A percentile compares a stretch with the other conserved stretches of the same genome.
phyloP scores from a whole-genome alignment of 2,113 vertebrate species.

The Acanthisitta chloris region DNA sequence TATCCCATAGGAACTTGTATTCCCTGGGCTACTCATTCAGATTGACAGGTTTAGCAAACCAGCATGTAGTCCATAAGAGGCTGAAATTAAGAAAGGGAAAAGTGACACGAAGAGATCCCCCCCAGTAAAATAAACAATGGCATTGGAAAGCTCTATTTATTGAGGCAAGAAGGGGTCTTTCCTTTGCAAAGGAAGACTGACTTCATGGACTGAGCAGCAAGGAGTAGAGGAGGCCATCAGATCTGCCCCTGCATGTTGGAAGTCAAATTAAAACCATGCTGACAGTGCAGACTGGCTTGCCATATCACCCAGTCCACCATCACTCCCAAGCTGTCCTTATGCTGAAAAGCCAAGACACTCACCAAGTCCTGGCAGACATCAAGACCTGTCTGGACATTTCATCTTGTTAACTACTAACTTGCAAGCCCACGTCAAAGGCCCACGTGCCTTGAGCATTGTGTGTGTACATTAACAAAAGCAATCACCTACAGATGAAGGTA shows the following conservation, averaged over 20 bases:
- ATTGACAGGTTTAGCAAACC: slow-evolving; percentile 62
- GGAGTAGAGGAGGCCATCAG: background rate
- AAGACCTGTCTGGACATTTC: background rate
- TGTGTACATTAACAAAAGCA: background rate
- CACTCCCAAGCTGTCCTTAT: background rate
- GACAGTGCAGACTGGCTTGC: background rate
- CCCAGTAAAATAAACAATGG: slow-evolving; percentile 50
- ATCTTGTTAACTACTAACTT: background rate
- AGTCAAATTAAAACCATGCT: background rate
- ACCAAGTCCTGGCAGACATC: background rate
- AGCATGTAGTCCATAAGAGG: slow-evolving; percentile 58
- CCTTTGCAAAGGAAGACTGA: slow-evolving; percentile 44
- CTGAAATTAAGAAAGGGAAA: slow-evolving; percentile 45
- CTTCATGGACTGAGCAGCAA: background rate
- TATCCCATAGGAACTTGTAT: slow-evolving; percentile 31
- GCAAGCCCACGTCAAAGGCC: background rate
- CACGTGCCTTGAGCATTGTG: accelerated
- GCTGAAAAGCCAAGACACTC: background rate
- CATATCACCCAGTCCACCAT: accelerated
- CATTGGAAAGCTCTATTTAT: slow-evolving; percentile 52
- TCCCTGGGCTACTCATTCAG: slow-evolving; percentile 53
- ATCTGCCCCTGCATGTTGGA: background rate
- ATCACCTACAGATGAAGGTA: background rate
- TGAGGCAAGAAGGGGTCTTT: slow-evolving; percentile 11
- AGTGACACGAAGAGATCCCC: slow-evolving; percentile 5